Conservation (phyloP, 2,113 vertebrate genomes). For the Anarrhichthys ocellatus region DNA sequence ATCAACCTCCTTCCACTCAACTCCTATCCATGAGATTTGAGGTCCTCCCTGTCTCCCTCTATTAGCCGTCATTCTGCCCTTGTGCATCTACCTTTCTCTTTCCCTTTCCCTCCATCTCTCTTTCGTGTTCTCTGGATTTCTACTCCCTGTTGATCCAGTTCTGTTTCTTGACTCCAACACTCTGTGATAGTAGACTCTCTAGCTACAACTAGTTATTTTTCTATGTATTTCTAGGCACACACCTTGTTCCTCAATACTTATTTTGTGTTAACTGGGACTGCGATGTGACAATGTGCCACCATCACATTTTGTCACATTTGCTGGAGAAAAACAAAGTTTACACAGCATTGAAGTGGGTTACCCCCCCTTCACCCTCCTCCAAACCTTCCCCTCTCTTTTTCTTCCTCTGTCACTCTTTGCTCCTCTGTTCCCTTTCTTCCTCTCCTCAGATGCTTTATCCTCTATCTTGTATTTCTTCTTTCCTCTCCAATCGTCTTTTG, state of each 20-base stretch:
- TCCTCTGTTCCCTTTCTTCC: slow-evolving; percentile 67
- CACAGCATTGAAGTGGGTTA: slow-evolving; percentile 92
- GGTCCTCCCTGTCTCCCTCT: slow-evolving; percentile 56
- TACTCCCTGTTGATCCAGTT: slow-evolving; percentile 78
- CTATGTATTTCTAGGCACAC: slow-evolving; percentile 76
- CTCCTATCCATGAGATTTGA: slow-evolving; percentile 62
- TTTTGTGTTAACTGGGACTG: slow-evolving; percentile 88
- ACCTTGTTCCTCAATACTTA: slow-evolving; percentile 75
- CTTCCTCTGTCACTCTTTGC: slow-evolving; percentile 73
- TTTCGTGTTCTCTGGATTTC: slow-evolving; percentile 68
- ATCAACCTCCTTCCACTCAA: slow-evolving; percentile 53
- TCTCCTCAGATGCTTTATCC: slow-evolving; percentile 68
- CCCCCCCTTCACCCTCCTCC: slow-evolving; percentile 82
- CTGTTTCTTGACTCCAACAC: slow-evolving; percentile 75
- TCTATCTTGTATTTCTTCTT: slow-evolving; percentile 78
- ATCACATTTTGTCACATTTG: slow-evolving; percentile 93
- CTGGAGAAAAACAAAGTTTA: slow-evolving; percentile 87
- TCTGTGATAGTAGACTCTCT: slow-evolving; percentile 71
- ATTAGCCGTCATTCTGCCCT: slow-evolving; percentile 47
- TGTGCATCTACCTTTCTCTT: slow-evolving; percentile 49
- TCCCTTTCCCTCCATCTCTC: slow-evolving; percentile 48
- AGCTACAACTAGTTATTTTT: slow-evolving; percentile 64
- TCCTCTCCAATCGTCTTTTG: slow-evolving; percentile 86
- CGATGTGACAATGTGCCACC: slow-evolving; percentile 91
- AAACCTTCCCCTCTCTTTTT: slow-evolving; percentile 73